phyloP scores from a whole-genome alignment of 2,113 vertebrate genomes.

The Eonycteris spelaea region DNA sequence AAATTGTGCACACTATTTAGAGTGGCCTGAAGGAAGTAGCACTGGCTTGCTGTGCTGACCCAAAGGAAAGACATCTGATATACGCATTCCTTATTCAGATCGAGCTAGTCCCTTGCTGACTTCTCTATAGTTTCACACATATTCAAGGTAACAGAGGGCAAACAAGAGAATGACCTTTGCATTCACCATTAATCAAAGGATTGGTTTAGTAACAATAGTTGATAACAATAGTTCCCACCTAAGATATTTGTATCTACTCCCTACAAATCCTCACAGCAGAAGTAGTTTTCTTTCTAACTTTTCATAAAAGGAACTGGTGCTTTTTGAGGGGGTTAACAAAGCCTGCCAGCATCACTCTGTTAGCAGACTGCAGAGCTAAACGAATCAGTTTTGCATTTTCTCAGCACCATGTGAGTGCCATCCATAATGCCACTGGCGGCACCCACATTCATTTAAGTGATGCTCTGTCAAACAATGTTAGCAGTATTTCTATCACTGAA shows the following conservation, averaged over 20 bases:
- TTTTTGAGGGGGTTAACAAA: background rate
- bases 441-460: background rate
- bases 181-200: background rate
- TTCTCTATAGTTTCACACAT: background rate
- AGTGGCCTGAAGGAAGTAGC: background rate
- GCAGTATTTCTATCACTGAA: background rate
- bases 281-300: background rate
- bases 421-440: background rate
- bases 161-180: rapidly evolving
- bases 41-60: background rate
- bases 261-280: background rate
- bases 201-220: background rate
- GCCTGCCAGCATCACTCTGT: background rate
- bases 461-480: background rate
- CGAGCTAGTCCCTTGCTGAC: background rate
- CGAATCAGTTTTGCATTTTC: background rate
- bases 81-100: background rate
- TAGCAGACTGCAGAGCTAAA: background rate
- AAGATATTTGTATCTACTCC: background rate
- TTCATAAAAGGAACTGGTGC: background rate
- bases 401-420: background rate
- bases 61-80: background rate
- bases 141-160: background rate
- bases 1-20: background rate
- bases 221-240: background rate